These are phyloP conservation scores for Leuciscus idus DNA, from an alignment of 2,113 vertebrate genomes.

Conservation along the genomic window DNA sequence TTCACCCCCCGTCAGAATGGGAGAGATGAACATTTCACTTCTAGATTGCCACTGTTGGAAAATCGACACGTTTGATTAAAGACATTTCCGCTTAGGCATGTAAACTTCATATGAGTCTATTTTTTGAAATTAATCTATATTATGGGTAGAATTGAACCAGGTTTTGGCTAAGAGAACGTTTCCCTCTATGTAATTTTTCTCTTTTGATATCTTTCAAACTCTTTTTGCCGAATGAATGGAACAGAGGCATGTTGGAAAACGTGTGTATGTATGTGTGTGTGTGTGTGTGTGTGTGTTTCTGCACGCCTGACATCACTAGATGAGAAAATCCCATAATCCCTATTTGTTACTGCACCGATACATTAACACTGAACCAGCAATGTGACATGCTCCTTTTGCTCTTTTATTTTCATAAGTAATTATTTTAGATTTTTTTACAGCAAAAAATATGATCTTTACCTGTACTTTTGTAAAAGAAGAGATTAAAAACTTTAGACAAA, in stretches of 20 bases:
- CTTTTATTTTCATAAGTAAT: constrained; percentile 31
- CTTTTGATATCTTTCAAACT: neutral
- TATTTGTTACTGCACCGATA: constrained; percentile 21
- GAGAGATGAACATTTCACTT: constrained; percentile 45
- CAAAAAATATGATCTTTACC: constrained; percentile 15
- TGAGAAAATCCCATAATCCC: constrained; percentile 24
- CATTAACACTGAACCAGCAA: constrained; percentile 35
- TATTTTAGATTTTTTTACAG: constrained; percentile 14
- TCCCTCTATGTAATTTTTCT: neutral
- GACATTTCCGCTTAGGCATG: constrained; percentile 57
- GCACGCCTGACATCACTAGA: neutral
- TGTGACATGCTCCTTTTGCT: constrained; percentile 28
- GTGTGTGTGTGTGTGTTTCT: neutral
- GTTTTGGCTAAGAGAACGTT: neutral
- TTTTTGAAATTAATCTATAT: constrained; percentile 58
- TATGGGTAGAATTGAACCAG: constrained; percentile 24
- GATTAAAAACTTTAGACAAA: constrained; percentile 25
- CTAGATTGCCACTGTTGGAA: constrained; percentile 20
- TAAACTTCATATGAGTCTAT: constrained; percentile 60
- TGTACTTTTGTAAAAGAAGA: constrained; percentile 39
- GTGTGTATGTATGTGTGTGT: too few relatives aligned
- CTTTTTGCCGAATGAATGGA: neutral
- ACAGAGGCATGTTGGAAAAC: constrained; percentile 11
- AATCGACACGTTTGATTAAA: constrained; percentile 52
- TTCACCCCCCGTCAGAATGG: neutral